A percentile compares a stretch with the other conserved stretches of the same genome.
phyloP scores from a whole-genome alignment of 2,888 invertebrate species.

The Coleophora flavipennella region DNA sequence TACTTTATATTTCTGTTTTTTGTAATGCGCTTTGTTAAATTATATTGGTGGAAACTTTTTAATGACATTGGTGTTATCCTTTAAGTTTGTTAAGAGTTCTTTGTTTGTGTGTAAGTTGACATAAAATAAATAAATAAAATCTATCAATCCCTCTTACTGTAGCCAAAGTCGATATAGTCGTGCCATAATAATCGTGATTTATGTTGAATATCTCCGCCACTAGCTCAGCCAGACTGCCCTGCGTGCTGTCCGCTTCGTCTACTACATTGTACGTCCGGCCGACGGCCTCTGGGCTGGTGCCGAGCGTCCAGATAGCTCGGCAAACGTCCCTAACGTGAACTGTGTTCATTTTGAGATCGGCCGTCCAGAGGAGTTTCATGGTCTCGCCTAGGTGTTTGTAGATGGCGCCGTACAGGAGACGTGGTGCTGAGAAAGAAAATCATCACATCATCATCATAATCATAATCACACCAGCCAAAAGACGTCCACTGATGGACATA shows the following conservation, averaged over 20 bases:
- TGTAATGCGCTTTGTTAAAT: no score
- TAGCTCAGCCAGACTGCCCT: conserved; percentile 86
- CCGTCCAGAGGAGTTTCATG: conserved; percentile 93
- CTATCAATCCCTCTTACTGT: conserved; percentile 70
- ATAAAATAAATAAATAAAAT: no score
- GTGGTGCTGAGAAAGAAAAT: conserved; percentile 81
- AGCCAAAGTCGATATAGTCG: conserved; percentile 84
- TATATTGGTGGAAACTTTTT: no score
- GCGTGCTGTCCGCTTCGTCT: conserved; percentile 86
- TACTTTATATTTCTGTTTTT: no score
- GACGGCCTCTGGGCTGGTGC: conserved; percentile 59
- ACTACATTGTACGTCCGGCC: conserved; percentile 85
- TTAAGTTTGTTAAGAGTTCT: no score
- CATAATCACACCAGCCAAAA: no score
- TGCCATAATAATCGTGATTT: conserved; percentile 90
- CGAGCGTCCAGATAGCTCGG: conserved; percentile 84
- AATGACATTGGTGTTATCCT: no score
- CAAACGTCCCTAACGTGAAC: conserved; percentile 90
- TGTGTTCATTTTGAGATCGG: conserved; percentile 87
- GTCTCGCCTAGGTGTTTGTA: conserved; percentile 91
- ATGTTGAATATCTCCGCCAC: conserved; percentile 88
- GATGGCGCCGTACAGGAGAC: conserved; percentile 88
- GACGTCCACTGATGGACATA: no score
- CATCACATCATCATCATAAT: no score
- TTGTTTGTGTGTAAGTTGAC: no score